Base-by-base conservation (phyloP, 2,888 invertebrate genomes). In the Hemithea aestivaria region DNA sequence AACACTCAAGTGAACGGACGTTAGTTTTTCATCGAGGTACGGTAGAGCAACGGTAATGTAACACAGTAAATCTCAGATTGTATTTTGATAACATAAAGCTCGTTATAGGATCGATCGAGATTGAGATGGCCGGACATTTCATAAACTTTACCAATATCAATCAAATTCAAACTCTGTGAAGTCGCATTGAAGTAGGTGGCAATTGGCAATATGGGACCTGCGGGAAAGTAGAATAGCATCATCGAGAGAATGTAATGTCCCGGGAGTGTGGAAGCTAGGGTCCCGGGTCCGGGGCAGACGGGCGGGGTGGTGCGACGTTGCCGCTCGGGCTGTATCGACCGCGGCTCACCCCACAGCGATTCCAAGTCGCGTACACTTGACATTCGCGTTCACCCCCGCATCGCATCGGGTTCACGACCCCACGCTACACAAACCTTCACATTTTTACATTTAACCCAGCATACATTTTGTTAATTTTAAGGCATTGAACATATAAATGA, bases 351-450 rank as follows among this genome's bases (percentile, higher is more conserved):
- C 40, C 35, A n/a, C 45, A 52, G 52, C 51, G 49, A 49, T 41
- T 46, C 45, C 51, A 48, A 45, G 48, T 40, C 54, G 51, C 66
- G 74, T 77, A 79, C 77, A 79, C 80, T 80, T 79, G 80, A 79
- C 80, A 80, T 79, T 52, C 49, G 49, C 33, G 40, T 38, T 46
- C 57, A 33, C 57, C 58, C 53, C 45, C 42, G 50, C 49, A 46
- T 41, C 42, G 50, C 49, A 46, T 41, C 48, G 58, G 55, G 63
- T 69, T 67, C 62, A 66, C 58, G 56, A 59, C 54, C 58, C 50
- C 48, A 52, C 26, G n/a, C 20, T 34, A 24, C 10, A 35, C 24
- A 9, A 20, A 10, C 35, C 27, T 10, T 20, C 21, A 11, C 16
- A 16, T 16, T 16, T 16, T 16, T 16, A 16, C 16, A 16, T 16